Base-by-base conservation (phyloP, 64 coral and sea anemone genomes). In the Montipora sp. region DNA sequence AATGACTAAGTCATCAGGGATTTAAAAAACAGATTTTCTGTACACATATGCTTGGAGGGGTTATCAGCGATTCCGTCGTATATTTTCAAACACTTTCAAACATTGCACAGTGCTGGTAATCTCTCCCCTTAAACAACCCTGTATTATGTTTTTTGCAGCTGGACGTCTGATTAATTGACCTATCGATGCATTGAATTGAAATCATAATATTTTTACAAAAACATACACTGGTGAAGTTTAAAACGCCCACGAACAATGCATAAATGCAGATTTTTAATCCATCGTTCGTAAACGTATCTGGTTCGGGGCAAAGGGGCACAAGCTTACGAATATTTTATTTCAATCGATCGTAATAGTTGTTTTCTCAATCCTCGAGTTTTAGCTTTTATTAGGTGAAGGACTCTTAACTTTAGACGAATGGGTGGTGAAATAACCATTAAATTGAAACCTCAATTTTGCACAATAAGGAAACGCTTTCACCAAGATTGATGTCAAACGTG, bases 401-500 rank as follows among this genome's bases (percentile, higher is more conserved):
- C 58, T 68, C 59, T 20, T 48, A 61, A 48, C 46, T 65, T 19
- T 46, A 3, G 61, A 69, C 0, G 15, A 84, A 47, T 16, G 36
- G 60, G 61, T 69, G 15, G n/a, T 48, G 61, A 67, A 69, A 69
- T 66, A 84, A 69, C 61, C 12, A 67, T 47, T 44, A 84, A 84
- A 84, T 49, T 65, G 65, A 63, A 12, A 83, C 21, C 16, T 63
- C 80, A 75, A 21, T 21, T 44, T 14, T 23, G 59, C 36, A 57
- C 59, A 84, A 84, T 84, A 69, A 69, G 81, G 81, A 84, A 84
- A 84, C 81, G 13, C 60, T 68, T 84, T 66, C 59, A 84, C 44
- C 27, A 0, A 44, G 68, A 84, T 84, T 67, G 81, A 68, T 84
- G 19, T 84, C 81, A 68, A 66, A 60, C 81, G 81, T 84, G 81